Base-by-base conservation (phyloP, 2,888 invertebrate genomes). In the Pseudanteris insignis region DNA sequence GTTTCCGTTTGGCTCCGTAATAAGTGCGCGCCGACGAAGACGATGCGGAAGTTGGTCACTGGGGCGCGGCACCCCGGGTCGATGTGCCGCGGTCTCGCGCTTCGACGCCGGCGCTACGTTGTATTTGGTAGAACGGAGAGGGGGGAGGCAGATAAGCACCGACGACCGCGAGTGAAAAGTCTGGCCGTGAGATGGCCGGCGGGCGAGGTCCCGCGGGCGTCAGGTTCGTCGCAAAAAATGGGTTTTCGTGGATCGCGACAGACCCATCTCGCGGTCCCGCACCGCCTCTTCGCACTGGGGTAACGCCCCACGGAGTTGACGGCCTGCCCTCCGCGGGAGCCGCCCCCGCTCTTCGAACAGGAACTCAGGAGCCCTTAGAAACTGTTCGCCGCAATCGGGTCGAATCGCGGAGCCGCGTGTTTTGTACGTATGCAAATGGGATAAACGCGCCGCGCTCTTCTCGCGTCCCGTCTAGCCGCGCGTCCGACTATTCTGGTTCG, bases 241-340 rank as follows among this genome's bases (percentile, higher is more conserved):
- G 32, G 14, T 38, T 32, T 40, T 34, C 47, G 43, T 47, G 38
- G 44, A 53, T 63, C 46, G 51, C 38, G 43, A 53, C 33, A 63
- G 57, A 63, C 62, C 62, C 62, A 63, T 54, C 55, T 40, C 41
- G 59, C 55, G 58, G 63, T 61, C 73, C 78, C 75, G 77, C 72
- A 74, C 78, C 79, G 79, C 79, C 79, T 79, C 78, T 73, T 76
- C 75, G 71, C 69, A 74, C 70, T 71, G 71, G 75, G 78, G 79
- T 78, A 78, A 79, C 79, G 79, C 79, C 79, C 79, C 79, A 74
- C 78, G 77, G 76, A 76, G 79, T 78, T 77, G 77, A 79, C 73
- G 79, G 78, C 78, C 79, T 79, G 79, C 79, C 79, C 79, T 79
- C 79, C 78, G 78, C 78, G 78, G 78, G 79, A 77, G 78, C 79